These are phyloP conservation scores for Rallus crepitans DNA, from an alignment of 2,797 vertebrate genomes.

Conservation along the genomic window DNA sequence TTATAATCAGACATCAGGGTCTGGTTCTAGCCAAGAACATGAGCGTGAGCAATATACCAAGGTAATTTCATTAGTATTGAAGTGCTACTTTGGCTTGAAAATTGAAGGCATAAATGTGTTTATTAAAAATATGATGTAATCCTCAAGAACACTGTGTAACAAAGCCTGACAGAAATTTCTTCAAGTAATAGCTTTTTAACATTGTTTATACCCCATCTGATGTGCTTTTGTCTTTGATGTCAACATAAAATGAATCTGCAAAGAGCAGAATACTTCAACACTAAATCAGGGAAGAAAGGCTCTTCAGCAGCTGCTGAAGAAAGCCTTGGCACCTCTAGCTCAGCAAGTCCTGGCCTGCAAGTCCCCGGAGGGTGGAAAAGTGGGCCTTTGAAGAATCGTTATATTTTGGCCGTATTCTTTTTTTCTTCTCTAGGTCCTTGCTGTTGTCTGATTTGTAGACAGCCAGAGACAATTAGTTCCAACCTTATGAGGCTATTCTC, in stretches of 20 bases:
- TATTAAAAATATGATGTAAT: neutral
- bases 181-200: neutral
- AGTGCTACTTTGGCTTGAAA: slow-evolving; percentile 54
- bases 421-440: neutral
- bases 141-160: neutral
- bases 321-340: neutral
- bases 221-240: neutral
- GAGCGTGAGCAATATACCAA: slow-evolving; percentile 94
- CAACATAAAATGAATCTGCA: neutral
- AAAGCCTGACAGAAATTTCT: neutral
- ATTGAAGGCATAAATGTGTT: neutral
- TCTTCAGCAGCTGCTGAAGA: neutral
- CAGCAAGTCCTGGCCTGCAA: neutral
- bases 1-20: slow-evolving; percentile 91
- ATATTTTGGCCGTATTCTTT: neutral
- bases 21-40: slow-evolving; percentile 93
- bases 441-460: neutral
- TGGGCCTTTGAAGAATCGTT: neutral
- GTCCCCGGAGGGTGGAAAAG: neutral
- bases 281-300: neutral
- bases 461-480: neutral
- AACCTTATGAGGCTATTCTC: neutral
- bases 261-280: neutral
- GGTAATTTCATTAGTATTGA: slow-evolving; percentile 77
- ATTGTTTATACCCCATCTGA: neutral